Base-by-base conservation (phyloP, 2,888 invertebrate species). In the Periphyllus acericola region DNA sequence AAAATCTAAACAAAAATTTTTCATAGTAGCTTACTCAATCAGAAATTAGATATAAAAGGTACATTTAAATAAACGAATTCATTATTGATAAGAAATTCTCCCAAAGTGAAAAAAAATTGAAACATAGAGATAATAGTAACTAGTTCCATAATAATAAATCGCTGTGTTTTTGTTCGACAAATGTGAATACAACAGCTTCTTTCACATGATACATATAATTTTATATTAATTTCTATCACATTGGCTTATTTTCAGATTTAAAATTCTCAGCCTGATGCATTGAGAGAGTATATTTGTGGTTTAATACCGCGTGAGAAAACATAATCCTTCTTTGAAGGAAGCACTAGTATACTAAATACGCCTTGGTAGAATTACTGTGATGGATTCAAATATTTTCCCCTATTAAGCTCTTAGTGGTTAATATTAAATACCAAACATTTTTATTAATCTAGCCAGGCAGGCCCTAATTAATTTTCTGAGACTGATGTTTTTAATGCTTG, bases 251-350 rank as follows among this genome's bases (percentile, higher is more conserved):
- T 79, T 86, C 1, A 52, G 55, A 29, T 36, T 55, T 86, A 55
- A 72, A 60, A 72, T 71, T 80, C 72, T 25, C 34, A 34, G 68
- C 8, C 17, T 40, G 71, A 46, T 19, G 32, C 19, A 40, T 34
- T 32, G 68, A 78, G 21, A 75, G 36, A 21, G 11, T 6, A 55
- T 34, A 19, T 3, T 55, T 74, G 83, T 75, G 66, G 75, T 75
- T 74, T 66, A 46, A 83, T 32, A 40, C 75, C 17, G 29, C 34
- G n/a, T n/a, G 52, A 85, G 84, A 52, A 85, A 46, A 75, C 76
- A 25, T 85, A 85, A 85, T 78, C 76, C 68, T 46, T 46, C 25
- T 66, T 78, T 68, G 52, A 78, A 34, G 84, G 68, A 19, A 40
- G 32, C 4, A 17, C 25, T 34, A 34, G 32, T 36, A 81, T 25